phyloP scores from a whole-genome alignment of 2,888 invertebrate genomes.

The Bellardia bayeri region DNA sequence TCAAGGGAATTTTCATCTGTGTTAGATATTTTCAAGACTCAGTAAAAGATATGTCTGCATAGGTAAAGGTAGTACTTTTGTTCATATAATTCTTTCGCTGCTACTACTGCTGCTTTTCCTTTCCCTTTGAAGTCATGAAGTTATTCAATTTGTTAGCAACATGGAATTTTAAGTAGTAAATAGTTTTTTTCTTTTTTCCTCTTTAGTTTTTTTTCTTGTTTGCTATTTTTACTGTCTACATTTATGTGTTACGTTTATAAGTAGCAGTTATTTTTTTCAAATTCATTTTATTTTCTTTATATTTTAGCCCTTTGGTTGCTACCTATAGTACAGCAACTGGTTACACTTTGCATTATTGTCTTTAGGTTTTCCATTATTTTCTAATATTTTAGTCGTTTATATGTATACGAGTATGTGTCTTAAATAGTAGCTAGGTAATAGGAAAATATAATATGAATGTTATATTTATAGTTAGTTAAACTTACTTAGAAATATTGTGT shows the following conservation, averaged over 20 bases:
- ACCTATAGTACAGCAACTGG: constrained; percentile 28
- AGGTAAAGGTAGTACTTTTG: constrained; percentile 46
- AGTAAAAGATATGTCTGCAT: constrained; percentile 2
- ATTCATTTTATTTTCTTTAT: neutral
- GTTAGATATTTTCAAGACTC: constrained; percentile 31
- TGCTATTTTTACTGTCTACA: neutral
- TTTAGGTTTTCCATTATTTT: neutral
- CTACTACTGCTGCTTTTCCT: constrained; percentile 22
- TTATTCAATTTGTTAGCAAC: constrained; percentile 74
- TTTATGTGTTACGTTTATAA: constrained; percentile 16
- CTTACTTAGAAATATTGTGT: constrained; percentile 59
- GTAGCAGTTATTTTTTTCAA: constrained; percentile 24
- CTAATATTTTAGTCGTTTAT: neutral
- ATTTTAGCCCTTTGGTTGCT: constrained; percentile 9
- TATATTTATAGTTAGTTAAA: constrained; percentile 43
- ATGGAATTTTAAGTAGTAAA: constrained; percentile 74
- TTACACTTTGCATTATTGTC: constrained; percentile 33
- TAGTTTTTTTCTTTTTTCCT: constrained; percentile 54
- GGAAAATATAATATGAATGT: neutral
- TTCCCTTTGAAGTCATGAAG: constrained; percentile 73
- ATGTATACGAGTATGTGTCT: neutral
- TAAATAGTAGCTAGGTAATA: neutral
- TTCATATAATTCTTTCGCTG: constrained; percentile 40
- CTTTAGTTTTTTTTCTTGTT: constrained; percentile 3
- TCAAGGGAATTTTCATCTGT: constrained; percentile 54